Evolutionary conservation across 2,797 vertebrate genomes (phyloP).

Genomic region (Leontocebus nigricollis): DNA sequence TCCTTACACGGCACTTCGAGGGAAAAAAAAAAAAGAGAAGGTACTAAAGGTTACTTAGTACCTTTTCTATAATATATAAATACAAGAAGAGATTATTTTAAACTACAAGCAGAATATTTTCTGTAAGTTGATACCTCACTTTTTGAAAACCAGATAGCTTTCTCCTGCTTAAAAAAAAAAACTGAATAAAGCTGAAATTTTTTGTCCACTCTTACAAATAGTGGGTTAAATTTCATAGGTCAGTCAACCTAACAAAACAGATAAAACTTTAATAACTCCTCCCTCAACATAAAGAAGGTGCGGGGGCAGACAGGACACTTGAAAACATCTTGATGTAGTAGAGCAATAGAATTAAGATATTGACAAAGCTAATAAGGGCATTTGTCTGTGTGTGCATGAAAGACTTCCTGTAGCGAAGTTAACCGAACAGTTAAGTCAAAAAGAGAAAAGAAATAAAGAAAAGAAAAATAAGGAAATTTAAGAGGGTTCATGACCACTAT

Average conservation of each 20-base stretch:
- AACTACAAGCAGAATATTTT: not conserved
- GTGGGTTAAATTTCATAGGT: not conserved
- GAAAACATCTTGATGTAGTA: not conserved
- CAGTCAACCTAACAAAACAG: not conserved
- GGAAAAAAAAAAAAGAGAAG: not conserved
- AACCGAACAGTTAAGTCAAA: not conserved
- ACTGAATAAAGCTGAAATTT: too few relatives aligned
- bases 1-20: not conserved
- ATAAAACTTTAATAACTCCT: not conserved
- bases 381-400: not conserved
- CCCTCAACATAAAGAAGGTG: not conserved
- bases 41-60: not conserved
- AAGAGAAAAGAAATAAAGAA: not conserved
- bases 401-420: not conserved
- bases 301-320: not conserved
- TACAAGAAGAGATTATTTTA: not conserved
- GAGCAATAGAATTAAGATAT: not conserved
- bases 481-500: not conserved
- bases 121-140: not conserved
- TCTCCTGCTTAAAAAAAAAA: not conserved
- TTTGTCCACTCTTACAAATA: not conserved
- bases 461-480: not conserved
- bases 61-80: not conserved
- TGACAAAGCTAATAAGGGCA: not conserved
- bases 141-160: slow-evolving; percentile 29